Percentiles rank a stretch among this genome's conserved stretches.
Evolutionary conservation across 2,797 vertebrate species (phyloP).

Genomic region (Okamejei kenojei): DNA sequence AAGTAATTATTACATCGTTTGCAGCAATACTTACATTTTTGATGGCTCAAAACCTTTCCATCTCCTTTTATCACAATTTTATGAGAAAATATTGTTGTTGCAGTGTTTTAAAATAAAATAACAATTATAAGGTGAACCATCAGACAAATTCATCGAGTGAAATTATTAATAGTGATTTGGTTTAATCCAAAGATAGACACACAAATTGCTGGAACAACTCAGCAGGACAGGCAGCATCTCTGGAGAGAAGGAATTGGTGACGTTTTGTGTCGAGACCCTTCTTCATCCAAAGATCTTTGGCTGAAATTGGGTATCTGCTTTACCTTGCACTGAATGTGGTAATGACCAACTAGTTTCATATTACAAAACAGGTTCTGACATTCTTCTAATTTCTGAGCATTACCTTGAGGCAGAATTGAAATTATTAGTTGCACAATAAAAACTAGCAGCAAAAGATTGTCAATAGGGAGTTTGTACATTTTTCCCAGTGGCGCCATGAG

Average conservation of each 20-base stretch:
- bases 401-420: neutral
- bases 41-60: neutral
- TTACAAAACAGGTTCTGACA: neutral
- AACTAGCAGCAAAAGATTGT: neutral
- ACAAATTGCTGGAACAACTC: too few species aligned
- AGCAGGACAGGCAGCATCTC: too few species aligned
- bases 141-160: neutral
- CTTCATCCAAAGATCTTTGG: neutral
- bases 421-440: neutral
- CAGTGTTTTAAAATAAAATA: neutral
- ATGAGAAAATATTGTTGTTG: neutral
- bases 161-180: neutral
- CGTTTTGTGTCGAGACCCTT: too few species aligned
- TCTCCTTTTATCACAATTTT: neutral
- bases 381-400: neutral
- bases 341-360: neutral
- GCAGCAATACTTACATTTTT: neutral
- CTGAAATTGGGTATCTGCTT: neutral
- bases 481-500: too few species aligned
- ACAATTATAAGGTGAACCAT: neutral
- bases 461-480: too few species aligned
- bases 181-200: neutral
- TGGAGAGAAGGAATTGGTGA: too few species aligned
- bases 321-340: neutral
- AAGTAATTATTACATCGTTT: neutral